These are phyloP conservation scores for Ormia ochracea DNA, from an alignment of 2,888 invertebrate genomes.

Conservation along the genomic window DNA sequence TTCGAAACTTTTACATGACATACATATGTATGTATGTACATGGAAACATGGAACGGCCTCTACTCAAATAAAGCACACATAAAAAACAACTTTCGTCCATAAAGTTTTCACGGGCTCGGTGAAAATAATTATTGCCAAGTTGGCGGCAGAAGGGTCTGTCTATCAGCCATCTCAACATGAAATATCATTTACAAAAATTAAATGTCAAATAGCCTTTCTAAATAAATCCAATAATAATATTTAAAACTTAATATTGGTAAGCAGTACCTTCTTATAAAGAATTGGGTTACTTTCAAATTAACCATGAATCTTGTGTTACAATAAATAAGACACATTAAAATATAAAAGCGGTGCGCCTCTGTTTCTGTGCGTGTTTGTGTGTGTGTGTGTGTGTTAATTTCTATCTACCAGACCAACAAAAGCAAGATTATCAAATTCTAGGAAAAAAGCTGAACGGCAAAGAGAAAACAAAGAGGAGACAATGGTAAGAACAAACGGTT, in stretches of 20 bases:
- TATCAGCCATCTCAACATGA: neutral
- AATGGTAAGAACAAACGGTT: conserved; percentile 16
- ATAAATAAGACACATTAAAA: conserved; percentile 37
- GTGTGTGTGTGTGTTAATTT: neutral
- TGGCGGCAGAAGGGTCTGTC: conserved; percentile 15
- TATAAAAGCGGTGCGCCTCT: neutral
- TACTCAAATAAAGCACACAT: neutral
- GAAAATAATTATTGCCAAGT: conserved; percentile 47
- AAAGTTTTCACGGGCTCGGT: conserved; percentile 31
- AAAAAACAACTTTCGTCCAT: neutral
- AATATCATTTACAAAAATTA: conserved; percentile 28
- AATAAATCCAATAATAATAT: neutral
- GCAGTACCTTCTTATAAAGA: conserved; percentile 51
- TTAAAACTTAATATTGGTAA: neutral
- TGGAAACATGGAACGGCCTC: neutral
- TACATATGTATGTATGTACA: too few relatives aligned
- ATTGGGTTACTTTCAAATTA: conserved; percentile 72
- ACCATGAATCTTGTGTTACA: conserved; percentile 69
- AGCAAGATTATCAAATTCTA: conserved; percentile 54
- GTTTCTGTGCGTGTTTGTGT: too few relatives aligned
- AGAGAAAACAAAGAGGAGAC: conserved; percentile 21
- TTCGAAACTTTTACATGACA: neutral
- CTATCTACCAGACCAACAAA: neutral
- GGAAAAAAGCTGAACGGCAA: conserved; percentile 53
- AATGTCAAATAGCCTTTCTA: conserved; percentile 45